Evolutionary conservation across 2,113 vertebrate genomes (phyloP).

Genomic region (Lepisosteus oculatus): DNA sequence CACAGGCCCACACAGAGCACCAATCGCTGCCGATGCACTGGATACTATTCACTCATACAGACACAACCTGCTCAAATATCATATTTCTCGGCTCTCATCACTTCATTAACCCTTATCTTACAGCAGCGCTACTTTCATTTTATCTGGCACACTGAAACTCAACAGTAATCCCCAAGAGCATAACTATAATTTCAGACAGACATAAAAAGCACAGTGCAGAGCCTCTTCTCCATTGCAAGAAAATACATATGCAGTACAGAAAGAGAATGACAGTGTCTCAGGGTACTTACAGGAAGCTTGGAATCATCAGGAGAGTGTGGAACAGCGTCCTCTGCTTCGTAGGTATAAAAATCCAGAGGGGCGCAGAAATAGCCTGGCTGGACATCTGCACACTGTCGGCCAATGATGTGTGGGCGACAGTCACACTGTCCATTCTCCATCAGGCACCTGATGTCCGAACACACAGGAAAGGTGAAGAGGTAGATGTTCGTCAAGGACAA

Average conservation of each 20-base stretch:
- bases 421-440: constrained; percentile 75
- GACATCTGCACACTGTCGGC: constrained; percentile 73
- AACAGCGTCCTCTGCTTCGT: constrained; percentile 69
- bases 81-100: no score
- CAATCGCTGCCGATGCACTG: neutral
- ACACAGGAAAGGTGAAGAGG: no score
- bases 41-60: neutral
- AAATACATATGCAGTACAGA: no score
- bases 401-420: constrained; percentile 72
- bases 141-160: no score
- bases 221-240: no score
- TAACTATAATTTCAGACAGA: no score
- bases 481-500: no score
- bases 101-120: no score
- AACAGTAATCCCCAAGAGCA: no score
- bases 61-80: neutral
- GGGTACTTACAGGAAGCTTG: constrained; percentile 66
- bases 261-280: no score
- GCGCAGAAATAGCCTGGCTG: constrained; percentile 81
- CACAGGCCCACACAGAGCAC: neutral
- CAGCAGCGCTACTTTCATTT: no score
- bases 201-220: no score
- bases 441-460: constrained; percentile 60
- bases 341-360: constrained; percentile 72
- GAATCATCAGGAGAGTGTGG: constrained; percentile 56